Base-by-base conservation (phyloP, 2,888 invertebrate genomes). In the Creontiades dilutus region DNA sequence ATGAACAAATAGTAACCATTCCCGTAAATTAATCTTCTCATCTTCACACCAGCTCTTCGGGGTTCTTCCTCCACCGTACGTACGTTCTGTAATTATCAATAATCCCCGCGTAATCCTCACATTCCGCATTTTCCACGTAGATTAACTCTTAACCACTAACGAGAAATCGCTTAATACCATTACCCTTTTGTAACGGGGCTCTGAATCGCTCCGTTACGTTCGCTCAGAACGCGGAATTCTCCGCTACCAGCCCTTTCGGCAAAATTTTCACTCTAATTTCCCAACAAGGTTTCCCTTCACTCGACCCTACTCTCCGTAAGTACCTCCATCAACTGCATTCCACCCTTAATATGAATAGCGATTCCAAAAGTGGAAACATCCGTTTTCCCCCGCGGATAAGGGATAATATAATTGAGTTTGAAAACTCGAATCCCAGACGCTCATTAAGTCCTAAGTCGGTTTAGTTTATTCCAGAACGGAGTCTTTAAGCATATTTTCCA, bases 371-470 rank as follows among this genome's bases (percentile, higher is more conserved):
- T 68, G 68, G 23, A 68, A 68, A 68, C 68, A 19, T 12, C 68
- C 57, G 16, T 57, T 57, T 57, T n/a, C 11, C 23, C 68, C 14
- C 23, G 12, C 23, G 68, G 68, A 68, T 68, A 68, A 23, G 68
- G 68, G 68, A 23, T 68, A 68, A 68, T 37, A 37, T 68, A 68
- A 68, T 68, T 68, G 68, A 68, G 68, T 68, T 68, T 68, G 68
- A 27, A 68, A 68, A 68, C 68, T 68, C 68, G 68, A 68, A 68
- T 68, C 27, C 2, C 68, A 68, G 68, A 68, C 68, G 68, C 68
- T 68, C 68, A 68, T 68, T 68, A 68, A 23, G 68, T 68, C 19
- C 68, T 68, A 68, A 68, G 68, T 68, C 68, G 68, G 68, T 68
- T 68, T 68, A 27, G 68, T 68, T 68, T 23, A 68, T 68, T 23